Evolutionary conservation across 2,888 invertebrate genomes (phyloP).

Genomic region (Stenolophus ochropezus): DNA sequence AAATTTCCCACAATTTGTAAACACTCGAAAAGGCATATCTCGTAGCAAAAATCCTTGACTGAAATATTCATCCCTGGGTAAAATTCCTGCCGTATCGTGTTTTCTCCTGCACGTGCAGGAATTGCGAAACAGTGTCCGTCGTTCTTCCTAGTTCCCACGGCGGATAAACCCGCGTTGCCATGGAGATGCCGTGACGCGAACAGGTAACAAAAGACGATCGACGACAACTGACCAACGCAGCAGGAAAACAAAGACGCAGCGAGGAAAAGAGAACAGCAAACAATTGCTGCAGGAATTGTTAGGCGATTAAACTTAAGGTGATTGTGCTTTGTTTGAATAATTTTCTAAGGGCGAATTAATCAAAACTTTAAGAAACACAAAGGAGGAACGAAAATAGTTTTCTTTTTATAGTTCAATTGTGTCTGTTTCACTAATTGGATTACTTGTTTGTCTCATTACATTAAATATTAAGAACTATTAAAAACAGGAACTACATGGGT

Average conservation of each 20-base stretch:
- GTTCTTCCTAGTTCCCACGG: conserved; percentile 7
- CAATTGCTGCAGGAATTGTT: background rate
- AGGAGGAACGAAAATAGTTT: background rate
- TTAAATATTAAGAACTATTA: no score
- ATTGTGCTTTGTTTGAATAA: conserved; percentile 5
- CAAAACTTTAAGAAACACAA: background rate
- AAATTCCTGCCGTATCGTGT: conserved; percentile 8
- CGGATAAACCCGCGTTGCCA: background rate
- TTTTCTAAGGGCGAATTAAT: background rate
- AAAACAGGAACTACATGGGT: no score
- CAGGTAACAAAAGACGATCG: conserved; percentile 31
- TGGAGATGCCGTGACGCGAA: background rate
- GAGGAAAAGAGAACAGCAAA: background rate
- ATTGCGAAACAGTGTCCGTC: conserved; percentile 5
- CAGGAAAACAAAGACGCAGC: conserved; percentile 9
- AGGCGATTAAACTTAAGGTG: background rate
- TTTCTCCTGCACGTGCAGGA: background rate
- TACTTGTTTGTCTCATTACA: no score
- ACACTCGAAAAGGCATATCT: no score
- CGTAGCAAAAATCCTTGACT: conserved; percentile 25
- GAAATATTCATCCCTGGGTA: conserved; percentile 9
- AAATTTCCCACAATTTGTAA: no score
- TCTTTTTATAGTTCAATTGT: background rate
- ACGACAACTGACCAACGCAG: conserved; percentile 20
- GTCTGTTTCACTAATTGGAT: no score